A percentile compares a stretch with the other conserved stretches of the same genome.
Evolutionary conservation across 1,140 invertebrate genomes (phyloP).

Genomic region (Diplogasteroides magnus): DNA sequence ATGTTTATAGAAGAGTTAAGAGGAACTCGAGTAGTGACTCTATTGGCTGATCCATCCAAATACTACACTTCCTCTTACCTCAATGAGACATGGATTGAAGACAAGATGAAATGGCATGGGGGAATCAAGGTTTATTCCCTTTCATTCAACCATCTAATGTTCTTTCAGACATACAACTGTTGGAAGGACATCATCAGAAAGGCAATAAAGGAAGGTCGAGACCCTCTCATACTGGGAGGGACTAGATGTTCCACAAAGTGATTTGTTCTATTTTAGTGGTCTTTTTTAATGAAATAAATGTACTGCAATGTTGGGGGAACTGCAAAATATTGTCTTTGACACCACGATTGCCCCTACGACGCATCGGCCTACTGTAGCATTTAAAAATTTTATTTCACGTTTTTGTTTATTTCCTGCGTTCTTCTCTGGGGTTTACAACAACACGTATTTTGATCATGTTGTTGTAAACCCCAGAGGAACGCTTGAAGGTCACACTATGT

Average conservation of each 20-base stretch:
- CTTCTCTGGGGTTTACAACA: too few relatives aligned
- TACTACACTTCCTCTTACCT: constrained; percentile 40
- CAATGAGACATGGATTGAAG: constrained; percentile 37
- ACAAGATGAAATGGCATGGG: constrained; percentile 35
- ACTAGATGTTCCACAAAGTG: neutral
- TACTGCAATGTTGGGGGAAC: too few relatives aligned
- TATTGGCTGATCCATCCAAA: constrained; percentile 34
- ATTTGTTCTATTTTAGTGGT: too few relatives aligned
- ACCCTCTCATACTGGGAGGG: constrained; percentile 1
- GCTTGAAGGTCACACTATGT: too few relatives aligned
- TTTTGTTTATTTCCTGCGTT: too few relatives aligned
- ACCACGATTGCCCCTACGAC: too few relatives aligned
- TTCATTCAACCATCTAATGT: neutral
- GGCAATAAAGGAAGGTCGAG: constrained; percentile 3
- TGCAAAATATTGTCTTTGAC: too few relatives aligned
- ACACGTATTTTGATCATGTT: too few relatives aligned
- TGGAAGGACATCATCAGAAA: constrained; percentile 32
- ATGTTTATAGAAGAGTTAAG: constrained; percentile 4
- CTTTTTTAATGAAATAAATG: too few relatives aligned
- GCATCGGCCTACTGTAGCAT: too few relatives aligned
- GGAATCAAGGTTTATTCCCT: constrained; percentile 26
- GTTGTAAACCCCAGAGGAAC: too few relatives aligned
- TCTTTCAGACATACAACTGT: constrained; percentile 32
- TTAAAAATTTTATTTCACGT: too few relatives aligned
- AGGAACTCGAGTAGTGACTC: constrained; percentile 34